These are phyloP conservation scores for Aldrovandia affinis DNA, from an alignment of 2,797 vertebrate species.

Conservation along the genomic window DNA sequence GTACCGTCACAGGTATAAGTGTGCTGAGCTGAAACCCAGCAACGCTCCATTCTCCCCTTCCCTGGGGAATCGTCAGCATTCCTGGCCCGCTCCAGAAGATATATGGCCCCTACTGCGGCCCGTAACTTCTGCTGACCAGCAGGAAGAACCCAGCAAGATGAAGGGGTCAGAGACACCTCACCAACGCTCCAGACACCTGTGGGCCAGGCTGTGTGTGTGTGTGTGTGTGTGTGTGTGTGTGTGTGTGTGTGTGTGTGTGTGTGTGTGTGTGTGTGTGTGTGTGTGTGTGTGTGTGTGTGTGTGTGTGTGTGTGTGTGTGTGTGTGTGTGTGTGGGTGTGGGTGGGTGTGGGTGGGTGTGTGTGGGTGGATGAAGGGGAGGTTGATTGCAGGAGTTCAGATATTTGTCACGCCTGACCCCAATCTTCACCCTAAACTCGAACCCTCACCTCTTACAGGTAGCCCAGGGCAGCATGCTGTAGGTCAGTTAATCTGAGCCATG, in stretches of 20 bases:
- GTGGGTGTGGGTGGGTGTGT: background rate
- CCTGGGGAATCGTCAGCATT: conserved; percentile 12
- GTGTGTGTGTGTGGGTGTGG: conserved; percentile 1
- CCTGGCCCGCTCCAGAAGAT: conserved; percentile 41
- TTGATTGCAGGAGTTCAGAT: conserved; percentile 12
- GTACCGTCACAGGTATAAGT: background rate
- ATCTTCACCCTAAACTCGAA: background rate
- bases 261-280: background rate
- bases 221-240: background rate
- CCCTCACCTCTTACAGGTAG: background rate
- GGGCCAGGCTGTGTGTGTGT: conserved; percentile 27
- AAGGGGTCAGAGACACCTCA: conserved; percentile 55
- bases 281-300: background rate
- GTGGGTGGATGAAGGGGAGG: too few relatives aligned
- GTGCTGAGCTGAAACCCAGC: background rate
- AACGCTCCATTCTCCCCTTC: background rate
- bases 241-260: background rate
- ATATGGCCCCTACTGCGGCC: conserved; percentile 40
- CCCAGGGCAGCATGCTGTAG: background rate
- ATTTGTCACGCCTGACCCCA: conserved; percentile 3
- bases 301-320: background rate
- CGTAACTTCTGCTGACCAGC: conserved; percentile 44
- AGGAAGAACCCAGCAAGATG: conserved; percentile 35
- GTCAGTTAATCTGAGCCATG: background rate
- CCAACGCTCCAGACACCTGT: conserved; percentile 40